Evolutionary conservation across 2,113 vertebrate species (phyloP), one percentile per base, ranked within the genome.

Genomic region (Zeus faber): DNA sequence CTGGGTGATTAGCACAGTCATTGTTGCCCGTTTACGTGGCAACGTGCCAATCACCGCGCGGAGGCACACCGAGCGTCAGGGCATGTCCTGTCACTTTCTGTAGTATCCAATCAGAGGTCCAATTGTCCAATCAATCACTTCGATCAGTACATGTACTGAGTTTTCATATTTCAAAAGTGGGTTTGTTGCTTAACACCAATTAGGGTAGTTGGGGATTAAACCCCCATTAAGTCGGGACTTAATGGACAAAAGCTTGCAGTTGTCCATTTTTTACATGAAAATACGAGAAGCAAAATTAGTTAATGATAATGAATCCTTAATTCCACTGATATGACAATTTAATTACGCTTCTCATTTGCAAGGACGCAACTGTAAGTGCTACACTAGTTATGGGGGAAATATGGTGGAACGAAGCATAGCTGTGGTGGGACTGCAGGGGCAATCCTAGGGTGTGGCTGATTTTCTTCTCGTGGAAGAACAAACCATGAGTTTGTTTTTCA

Each of bases 221-320:
- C n/a, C n/a, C n/a, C n/a, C n/a, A n/a, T 37, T 2, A n/a, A 37
- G 33, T 4, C 27, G 27, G 33, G 11, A 14, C 25, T 54, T 47
- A 6, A 22, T 24, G 26, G 17, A 49, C 13, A 13, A 21, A 8
- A 49, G 11, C 16, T 46, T 54, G 43, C 5, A 22, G 24, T 5
- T 27, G n/a, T 39, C 46, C 33, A 17, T 39, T 5, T 52, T 26
- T 9, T 37, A 10, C 43, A 37, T 47, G 5, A 49, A 14, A 14
- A 20, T 39, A 22, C 54, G n/a, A n/a, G n/a, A n/a, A n/a, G n/a
- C n/a, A n/a, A n/a, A 20, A 24, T 46, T 18, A 39, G 22, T 17
- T 67, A 22, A 50, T 37, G 29, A 54, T 63, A 68, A 56, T 58
- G 31, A 65, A 58, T 40, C 26, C 59, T 69, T 77, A 62, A 74